Percentiles rank a stretch among this genome's conserved stretches.
Evolutionary conservation across 2,113 vertebrate genomes (phyloP).

Genomic region (Kryptolebias marmoratus): DNA sequence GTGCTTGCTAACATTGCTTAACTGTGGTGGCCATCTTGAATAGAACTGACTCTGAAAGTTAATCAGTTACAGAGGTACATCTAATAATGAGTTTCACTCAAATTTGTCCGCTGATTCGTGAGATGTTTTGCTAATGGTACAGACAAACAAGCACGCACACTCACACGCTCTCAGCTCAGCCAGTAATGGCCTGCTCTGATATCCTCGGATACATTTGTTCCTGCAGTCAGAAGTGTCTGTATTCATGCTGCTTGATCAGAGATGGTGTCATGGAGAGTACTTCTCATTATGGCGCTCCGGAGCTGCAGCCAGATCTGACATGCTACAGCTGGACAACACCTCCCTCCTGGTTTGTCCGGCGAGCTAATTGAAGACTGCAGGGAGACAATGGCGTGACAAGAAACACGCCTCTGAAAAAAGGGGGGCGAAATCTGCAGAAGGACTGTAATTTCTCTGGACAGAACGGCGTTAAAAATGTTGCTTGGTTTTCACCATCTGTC

Average conservation of each 20-base stretch:
- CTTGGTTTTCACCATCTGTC: slow-evolving; percentile 27
- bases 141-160: too few species aligned
- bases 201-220: neutral
- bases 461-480: slow-evolving; percentile 10
- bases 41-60: too few species aligned
- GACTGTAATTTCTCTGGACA: slow-evolving; percentile 15
- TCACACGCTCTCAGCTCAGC: neutral
- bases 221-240: neutral
- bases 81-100: too few species aligned
- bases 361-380: slow-evolving; percentile 43
- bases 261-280: neutral
- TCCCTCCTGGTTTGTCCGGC: slow-evolving; percentile 21
- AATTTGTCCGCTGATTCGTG: too few species aligned
- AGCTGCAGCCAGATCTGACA: slow-evolving; percentile 26
- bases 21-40: too few species aligned
- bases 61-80: too few species aligned
- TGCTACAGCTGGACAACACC: slow-evolving; percentile 20
- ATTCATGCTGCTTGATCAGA: neutral
- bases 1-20: too few species aligned
- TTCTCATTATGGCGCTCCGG: slow-evolving; percentile 15
- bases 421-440: slow-evolving; percentile 14
- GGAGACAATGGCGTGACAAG: slow-evolving; percentile 41
- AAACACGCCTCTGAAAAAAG: slow-evolving; percentile 21
- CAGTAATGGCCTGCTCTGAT: neutral
- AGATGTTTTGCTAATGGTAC: too few species aligned